Conservation (phyloP, 2,113 vertebrate species). For the Bagarius yarrelli region DNA sequence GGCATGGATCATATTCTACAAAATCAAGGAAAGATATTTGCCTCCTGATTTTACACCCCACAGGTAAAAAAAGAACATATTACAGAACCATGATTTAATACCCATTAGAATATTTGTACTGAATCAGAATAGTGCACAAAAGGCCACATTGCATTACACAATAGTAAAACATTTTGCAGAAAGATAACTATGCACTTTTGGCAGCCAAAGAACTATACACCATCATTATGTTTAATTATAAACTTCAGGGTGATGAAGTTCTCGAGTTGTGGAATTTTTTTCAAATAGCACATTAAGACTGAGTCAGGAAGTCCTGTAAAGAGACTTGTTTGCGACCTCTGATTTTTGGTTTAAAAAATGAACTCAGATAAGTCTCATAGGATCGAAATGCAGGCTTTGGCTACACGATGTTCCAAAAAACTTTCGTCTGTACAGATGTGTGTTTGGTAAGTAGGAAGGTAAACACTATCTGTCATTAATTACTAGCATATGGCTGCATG, state of each 20-base stretch:
- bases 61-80: neutral
- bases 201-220: neutral
- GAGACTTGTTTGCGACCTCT: neutral
- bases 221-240: slow-evolving; percentile 10
- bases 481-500: slow-evolving; percentile 35
- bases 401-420: slow-evolving; percentile 1
- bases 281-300: neutral
- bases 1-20: slow-evolving; percentile 5
- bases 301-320: slow-evolving; percentile 2
- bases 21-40: neutral
- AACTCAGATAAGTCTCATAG: neutral
- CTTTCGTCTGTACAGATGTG: neutral
- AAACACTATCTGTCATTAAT: slow-evolving; percentile 51
- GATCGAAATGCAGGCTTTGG: neutral
- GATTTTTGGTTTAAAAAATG: neutral
- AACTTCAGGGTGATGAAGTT: neutral
- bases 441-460: slow-evolving; percentile 17
- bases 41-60: neutral
- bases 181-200: neutral
- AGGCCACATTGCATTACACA: neutral
- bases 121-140: neutral
- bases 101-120: neutral
- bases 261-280: neutral
- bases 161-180: neutral
- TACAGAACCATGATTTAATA: neutral